Conservation (phyloP, 30 jellyfish, hydroid and myxozoan genomes). For the Cassiopea xamachana region DNA sequence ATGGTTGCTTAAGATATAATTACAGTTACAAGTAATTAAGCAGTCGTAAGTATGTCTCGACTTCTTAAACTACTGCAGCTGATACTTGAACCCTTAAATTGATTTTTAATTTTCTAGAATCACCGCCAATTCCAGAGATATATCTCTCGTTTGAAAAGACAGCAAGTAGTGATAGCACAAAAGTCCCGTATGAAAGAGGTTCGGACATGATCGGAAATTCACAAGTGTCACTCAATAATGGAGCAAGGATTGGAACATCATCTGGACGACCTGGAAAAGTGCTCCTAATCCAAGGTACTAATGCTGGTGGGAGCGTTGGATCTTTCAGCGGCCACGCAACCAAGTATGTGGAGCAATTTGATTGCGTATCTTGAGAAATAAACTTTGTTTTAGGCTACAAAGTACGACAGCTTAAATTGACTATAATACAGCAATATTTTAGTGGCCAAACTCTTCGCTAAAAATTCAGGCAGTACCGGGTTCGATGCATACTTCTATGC, state of each 20-base stretch:
- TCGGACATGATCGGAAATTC: slow-evolving; percentile 22
- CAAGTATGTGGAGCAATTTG: slow-evolving; percentile 15
- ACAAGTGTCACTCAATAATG: slow-evolving; percentile 10
- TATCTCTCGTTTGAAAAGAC: slow-evolving; percentile 32
- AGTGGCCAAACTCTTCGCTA: too few relatives aligned
- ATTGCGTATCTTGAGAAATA: too few relatives aligned
- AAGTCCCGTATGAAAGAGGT: slow-evolving; percentile 44
- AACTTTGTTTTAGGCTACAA: too few relatives aligned
- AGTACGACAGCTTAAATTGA: too few relatives aligned
- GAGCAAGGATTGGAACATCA: slow-evolving; percentile 18
- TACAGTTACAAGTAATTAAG: too few relatives aligned
- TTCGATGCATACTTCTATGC: too few relatives aligned
- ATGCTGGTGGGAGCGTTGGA: slow-evolving; percentile 66
- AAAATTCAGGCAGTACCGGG: too few relatives aligned
- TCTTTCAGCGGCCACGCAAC: slow-evolving; percentile 6
- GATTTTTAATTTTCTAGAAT: not conserved
- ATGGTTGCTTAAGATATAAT: too few relatives aligned
- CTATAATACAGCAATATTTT: too few relatives aligned
- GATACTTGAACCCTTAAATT: too few relatives aligned
- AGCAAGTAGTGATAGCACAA: not conserved
- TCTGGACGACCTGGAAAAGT: slow-evolving; percentile 51
- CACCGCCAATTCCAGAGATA: slow-evolving; percentile 23
- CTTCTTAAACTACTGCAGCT: too few relatives aligned
- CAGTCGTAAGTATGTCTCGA: too few relatives aligned
- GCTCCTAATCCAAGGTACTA: slow-evolving; percentile 37